phyloP scores from a whole-genome alignment of 2,113 vertebrate genomes.

The Anser cygnoides region DNA sequence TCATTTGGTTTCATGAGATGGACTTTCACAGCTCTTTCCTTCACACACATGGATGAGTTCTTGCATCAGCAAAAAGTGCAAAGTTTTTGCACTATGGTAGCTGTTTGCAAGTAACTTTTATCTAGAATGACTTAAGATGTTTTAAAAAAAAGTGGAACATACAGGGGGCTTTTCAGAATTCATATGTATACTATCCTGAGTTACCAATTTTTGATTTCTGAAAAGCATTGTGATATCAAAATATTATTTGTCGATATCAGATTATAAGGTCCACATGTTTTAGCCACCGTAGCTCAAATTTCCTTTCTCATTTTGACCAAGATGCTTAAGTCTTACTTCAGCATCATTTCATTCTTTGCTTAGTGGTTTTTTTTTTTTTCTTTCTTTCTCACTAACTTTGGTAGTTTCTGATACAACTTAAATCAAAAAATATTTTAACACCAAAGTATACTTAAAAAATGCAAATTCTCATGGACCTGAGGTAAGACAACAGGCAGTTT shows the following conservation, averaged over 20 bases:
- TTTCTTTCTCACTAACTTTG: neutral
- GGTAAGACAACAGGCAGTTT: neutral
- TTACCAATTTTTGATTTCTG: neutral
- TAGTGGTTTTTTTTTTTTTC: neutral
- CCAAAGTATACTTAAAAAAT: neutral
- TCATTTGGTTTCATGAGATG: neutral
- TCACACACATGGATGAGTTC: neutral
- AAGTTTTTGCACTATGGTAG: neutral
- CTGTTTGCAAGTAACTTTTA: neutral
- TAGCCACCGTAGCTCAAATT: neutral
- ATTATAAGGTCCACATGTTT: neutral
- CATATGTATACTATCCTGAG: neutral
- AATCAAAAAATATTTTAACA: neutral
- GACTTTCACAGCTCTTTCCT: neutral
- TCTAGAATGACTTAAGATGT: neutral
- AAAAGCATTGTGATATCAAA: neutral
- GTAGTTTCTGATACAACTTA: neutral
- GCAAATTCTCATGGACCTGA: neutral
- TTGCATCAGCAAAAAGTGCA: neutral
- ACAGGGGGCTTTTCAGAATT: neutral
- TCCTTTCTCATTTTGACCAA: neutral
- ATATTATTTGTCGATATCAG: neutral
- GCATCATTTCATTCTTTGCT: neutral
- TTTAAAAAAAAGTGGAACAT: neutral
- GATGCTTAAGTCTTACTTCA: neutral